Base-by-base conservation (phyloP, 2,888 invertebrate genomes). In the Leptinotarsa haldemani region DNA sequence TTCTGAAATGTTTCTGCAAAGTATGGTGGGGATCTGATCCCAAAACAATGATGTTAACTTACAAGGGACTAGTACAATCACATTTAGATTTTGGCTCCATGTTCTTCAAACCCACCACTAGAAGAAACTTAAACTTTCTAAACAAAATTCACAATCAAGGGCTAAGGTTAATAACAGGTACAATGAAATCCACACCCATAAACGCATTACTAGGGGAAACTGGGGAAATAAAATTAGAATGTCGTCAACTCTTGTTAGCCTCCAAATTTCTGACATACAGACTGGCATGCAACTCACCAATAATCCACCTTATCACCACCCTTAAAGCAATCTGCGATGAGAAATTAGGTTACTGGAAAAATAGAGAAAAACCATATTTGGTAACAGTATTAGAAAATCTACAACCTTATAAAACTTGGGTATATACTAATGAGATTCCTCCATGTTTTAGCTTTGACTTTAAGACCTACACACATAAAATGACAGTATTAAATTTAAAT, bases 41-140 rank as follows among this genome's bases (percentile, higher is more conserved):
- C 4, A 25, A 25, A 61, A 22, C 61, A 1, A 22, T 61, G 22
- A 22, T 20, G 18, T 4, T 61, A 22, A 22, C 20, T 5, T 61
- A 13, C 15, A 48, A 48, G 12, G 48, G 48, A 13, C 48, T 48
- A 13, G 12, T 48, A 13, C 12, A 18, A 53, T 65, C 67, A n/a
- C 73, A 73, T 30, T 50, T 75, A 16, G 70, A 73, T 22, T 70
- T 25, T 67, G 71, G 63, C 46, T n/a, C 18, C 3, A 58, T 64
- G 15, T 40, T 58, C 18, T 20, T 70, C 25, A 48, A 56, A 61
- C 69, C 65, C 46, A 69, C 52, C 7, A 40, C 52, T 16, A 47
- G 52, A 53, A 68, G 22, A 68, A 52, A 68, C 20, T 12, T 22
- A 5, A n/a, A 22, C 13, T 15, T 0, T 12, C n/a, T 68, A 0